Percentiles rank a stretch among this genome's conserved stretches.
Conservation (phyloP, 2,797 vertebrate genomes). For the Ara ararauna region DNA sequence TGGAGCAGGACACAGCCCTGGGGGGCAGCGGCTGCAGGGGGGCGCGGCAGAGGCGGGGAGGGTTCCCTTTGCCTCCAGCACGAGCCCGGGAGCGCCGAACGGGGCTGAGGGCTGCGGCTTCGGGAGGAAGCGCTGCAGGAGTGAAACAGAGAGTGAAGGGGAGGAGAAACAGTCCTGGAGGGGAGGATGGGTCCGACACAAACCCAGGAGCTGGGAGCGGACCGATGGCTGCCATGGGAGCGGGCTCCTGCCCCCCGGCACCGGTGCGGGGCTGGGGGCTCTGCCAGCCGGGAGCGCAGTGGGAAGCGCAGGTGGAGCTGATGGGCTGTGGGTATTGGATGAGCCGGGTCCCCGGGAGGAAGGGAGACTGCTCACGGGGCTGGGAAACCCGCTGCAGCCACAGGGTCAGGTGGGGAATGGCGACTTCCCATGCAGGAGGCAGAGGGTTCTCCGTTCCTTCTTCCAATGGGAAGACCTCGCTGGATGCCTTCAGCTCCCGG, state of each 20-base stretch:
- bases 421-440: fast-evolving
- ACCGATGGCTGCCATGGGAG: fast-evolving
- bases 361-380: background rate
- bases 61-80: background rate
- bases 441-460: background rate
- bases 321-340: background rate
- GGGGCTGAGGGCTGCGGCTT: background rate
- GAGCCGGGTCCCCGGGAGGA: background rate
- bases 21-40: background rate
- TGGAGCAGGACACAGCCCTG: background rate
- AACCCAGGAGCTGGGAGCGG: background rate
- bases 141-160: no score
- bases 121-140: background rate
- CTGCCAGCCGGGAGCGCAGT: fast-evolving
- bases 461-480: background rate
- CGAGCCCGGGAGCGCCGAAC: background rate
- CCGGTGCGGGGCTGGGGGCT: no score
- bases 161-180: background rate
- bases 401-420: background rate
- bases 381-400: fast-evolving
- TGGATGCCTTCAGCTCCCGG: background rate
- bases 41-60: no score
- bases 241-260: background rate
- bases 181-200: background rate
- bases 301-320: background rate